A percentile compares a stretch with the other conserved stretches of the same genome.
phyloP scores from a whole-genome alignment of 1,140 invertebrate genomes.

The Ericerus pela region DNA sequence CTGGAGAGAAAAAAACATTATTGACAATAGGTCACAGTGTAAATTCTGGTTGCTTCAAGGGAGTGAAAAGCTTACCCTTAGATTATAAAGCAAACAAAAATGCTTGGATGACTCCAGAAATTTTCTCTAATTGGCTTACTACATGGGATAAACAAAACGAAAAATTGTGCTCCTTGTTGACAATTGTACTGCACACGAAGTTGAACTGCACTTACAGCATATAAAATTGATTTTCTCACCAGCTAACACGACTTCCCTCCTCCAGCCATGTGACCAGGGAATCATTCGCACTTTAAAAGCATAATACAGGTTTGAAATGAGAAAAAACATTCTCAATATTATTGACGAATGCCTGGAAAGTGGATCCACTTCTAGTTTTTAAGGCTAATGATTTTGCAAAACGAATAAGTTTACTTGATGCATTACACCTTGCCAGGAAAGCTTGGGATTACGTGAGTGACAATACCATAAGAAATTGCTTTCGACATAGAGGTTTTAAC shows the following conservation, averaged over 20 bases:
- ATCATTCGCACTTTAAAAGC: constrained; percentile 16
- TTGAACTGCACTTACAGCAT: neutral
- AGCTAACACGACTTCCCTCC: neutral
- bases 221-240: neutral
- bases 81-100: constrained; percentile 20
- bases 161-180: neutral
- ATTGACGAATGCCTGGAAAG: neutral
- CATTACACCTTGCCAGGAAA: neutral
- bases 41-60: constrained; percentile 32
- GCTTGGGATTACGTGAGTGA: neutral
- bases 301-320: constrained; percentile 4
- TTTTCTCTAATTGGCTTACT: constrained; percentile 24
- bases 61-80: constrained; percentile 23
- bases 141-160: neutral
- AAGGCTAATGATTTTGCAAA: neutral
- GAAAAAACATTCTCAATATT: constrained; percentile 4
- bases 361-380: neutral
- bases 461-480: neutral
- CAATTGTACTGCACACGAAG: neutral
- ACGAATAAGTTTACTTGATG: neutral
- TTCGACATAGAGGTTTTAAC: neutral
- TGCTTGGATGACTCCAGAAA: constrained; percentile 32
- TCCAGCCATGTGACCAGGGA: too few species aligned
- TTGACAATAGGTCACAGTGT: constrained; percentile 31
- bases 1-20: constrained; percentile 39